Base-by-base conservation (phyloP, 2,888 invertebrate species). In the Troides oblongomaculatus region DNA sequence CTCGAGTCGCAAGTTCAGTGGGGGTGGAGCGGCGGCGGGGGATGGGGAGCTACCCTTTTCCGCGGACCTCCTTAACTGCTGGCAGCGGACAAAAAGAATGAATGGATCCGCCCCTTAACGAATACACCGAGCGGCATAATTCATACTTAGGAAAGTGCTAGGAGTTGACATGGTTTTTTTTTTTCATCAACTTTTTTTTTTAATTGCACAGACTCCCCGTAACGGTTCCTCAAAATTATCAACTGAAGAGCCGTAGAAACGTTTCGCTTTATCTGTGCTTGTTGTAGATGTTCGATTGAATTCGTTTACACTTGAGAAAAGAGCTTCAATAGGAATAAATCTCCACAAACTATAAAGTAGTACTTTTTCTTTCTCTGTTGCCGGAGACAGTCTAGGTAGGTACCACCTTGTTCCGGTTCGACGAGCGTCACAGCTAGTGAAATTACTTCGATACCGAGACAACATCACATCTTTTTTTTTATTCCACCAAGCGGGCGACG, bases 91-190 rank as follows among this genome's bases (percentile, higher is more conserved):
- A 92, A 92, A 92, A 92, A 92, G 92, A 92, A 92, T 92, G 92
- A 92, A 92, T 92, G 85, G 90, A 92, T 90, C 90, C 90, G 90
- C 92, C 92, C 90, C 92, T 89, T 91, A 91, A 89, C 92, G 92
- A 92, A 90, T 90, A 92, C 90, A 92, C 92, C 92, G 92, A 91
- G 85, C 92, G 91, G 90, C 88, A 92, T 92, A 92, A 92, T 92
- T 92, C 89, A 90, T 92, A 92, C 91, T 92, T 91, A 91, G 88
- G 85, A 89, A 87, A 90, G 84, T 87, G 90, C 84, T 90, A 91
- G 92, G 90, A 92, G 90, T 87, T 90, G 90, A 89, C 89, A 85
- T 86, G 80, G 79, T 84, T 81, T 82, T 82, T 74, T 81, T 81
- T 53, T 53, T 53, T n/a, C n/a, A 53, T 18, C 18, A 39, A 39